Conservation (phyloP, 30 jellyfish, hydroid and myxozoan species). For the Aurelia aurita complex sp. Pacific region DNA sequence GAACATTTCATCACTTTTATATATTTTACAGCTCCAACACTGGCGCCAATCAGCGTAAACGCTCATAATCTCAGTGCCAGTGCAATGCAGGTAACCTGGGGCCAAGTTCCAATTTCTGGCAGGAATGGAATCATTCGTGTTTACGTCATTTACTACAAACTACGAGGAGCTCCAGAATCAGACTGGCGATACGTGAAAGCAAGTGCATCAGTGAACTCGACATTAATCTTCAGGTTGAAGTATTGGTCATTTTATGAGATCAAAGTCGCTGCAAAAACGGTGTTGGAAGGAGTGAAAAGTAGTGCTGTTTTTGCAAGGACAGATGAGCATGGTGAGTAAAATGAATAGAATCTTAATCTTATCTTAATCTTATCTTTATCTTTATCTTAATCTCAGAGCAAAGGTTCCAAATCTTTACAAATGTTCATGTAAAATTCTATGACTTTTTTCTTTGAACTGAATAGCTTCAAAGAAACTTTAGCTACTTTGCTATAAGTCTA, state of each 20-base stretch:
- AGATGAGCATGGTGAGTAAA: slow-evolving; percentile 36
- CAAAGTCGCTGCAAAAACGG: slow-evolving; percentile 37
- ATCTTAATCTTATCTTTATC: no score
- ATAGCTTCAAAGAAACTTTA: no score
- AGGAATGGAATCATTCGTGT: slow-evolving; percentile 28
- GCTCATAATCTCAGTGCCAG: slow-evolving; percentile 29
- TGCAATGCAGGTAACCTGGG: slow-evolving; percentile 32
- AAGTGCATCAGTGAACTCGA: slow-evolving; percentile 14
- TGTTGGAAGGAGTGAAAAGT: slow-evolving; percentile 16
- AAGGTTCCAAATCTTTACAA: no score
- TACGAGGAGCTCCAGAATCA: slow-evolving; percentile 17
- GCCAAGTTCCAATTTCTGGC: slow-evolving; percentile 19
- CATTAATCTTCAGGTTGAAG: not conserved
- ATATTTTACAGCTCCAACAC: not conserved
- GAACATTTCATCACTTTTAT: no score
- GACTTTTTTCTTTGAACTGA: no score
- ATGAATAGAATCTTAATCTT: not conserved
- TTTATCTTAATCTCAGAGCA: no score
- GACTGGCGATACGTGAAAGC: slow-evolving; percentile 23
- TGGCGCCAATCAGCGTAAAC: not conserved
- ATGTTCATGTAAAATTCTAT: no score
- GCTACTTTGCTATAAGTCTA: no score
- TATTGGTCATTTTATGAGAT: slow-evolving; percentile 37
- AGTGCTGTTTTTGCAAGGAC: slow-evolving; percentile 37
- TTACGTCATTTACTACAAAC: slow-evolving; percentile 29